A percentile compares a stretch with the other conserved stretches of the same genome.
Conservation (phyloP, 2,113 vertebrate species). For the Labeo catla region DNA sequence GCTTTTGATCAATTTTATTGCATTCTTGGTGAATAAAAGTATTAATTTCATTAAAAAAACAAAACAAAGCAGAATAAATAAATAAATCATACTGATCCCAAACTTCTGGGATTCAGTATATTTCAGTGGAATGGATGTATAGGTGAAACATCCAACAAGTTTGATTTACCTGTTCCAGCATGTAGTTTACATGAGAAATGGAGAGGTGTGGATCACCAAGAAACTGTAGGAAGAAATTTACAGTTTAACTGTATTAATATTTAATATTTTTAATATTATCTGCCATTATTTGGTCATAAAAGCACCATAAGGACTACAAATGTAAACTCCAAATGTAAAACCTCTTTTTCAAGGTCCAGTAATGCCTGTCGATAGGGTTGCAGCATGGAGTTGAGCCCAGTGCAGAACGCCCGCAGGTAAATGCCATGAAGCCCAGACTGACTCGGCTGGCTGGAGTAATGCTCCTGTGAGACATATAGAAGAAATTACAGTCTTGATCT, state of each 20-base stretch:
- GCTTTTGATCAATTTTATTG: too few species aligned
- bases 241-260: too few species aligned
- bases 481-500: background rate
- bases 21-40: too few species aligned
- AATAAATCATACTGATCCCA: background rate
- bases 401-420: constrained; percentile 95
- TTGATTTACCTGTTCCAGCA: constrained; percentile 89
- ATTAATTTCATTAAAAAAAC: too few species aligned
- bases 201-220: constrained; percentile 94
- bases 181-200: constrained; percentile 95
- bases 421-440: constrained; percentile 90
- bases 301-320: background rate
- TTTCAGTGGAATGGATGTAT: background rate
- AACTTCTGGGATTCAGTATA: background rate
- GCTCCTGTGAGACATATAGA: constrained; percentile 79
- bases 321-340: constrained; percentile 57
- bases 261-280: background rate
- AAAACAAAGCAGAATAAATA: too few species aligned
- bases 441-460: constrained; percentile 82
- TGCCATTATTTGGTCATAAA: background rate
- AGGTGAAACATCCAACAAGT: background rate
- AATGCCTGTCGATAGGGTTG: constrained; percentile 94
- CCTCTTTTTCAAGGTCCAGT: constrained; percentile 96
- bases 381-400: constrained; percentile 91
- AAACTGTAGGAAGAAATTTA: constrained; percentile 81